phyloP scores from a whole-genome alignment of 2,113 vertebrate genomes.

The Ammodytes marinus region DNA sequence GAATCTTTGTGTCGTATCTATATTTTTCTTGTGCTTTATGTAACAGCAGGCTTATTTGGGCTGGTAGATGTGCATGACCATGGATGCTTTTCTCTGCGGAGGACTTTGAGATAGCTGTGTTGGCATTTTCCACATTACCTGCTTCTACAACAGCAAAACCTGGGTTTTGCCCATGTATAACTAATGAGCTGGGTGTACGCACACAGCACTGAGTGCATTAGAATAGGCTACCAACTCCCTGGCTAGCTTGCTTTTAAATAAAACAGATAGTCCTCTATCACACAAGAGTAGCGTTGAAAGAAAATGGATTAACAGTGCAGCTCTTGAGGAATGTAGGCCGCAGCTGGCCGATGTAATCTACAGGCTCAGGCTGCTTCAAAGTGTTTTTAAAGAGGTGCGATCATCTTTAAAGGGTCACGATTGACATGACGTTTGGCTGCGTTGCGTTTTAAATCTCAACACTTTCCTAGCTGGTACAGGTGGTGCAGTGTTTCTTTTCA shows the following conservation, averaged over 20 bases:
- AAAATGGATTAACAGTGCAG: conserved; percentile 33
- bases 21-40: neutral
- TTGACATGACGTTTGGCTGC: neutral
- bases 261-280: conserved; percentile 52
- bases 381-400: conserved; percentile 2
- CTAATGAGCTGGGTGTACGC: conserved; percentile 57
- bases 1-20: conserved; percentile 4
- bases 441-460: conserved; percentile 20
- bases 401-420: conserved; percentile 6
- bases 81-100: neutral
- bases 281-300: conserved; percentile 34
- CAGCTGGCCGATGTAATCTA: conserved; percentile 32
- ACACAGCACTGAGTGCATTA: conserved; percentile 58
- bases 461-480: conserved; percentile 16
- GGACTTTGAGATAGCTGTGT: neutral
- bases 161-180: conserved; percentile 58
- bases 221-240: conserved; percentile 47
- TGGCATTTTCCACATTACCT: neutral
- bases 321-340: conserved; percentile 25
- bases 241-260: conserved; percentile 61
- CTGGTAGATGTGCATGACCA: neutral
- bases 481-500: conserved; percentile 42
- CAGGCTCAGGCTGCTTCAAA: conserved; percentile 25
- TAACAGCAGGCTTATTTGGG: neutral
- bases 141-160: conserved; percentile 7